A percentile compares a stretch with the other conserved stretches of the same genome.
Evolutionary conservation across 1,140 invertebrate genomes (phyloP).

Genomic region (Pogonognathellus flavescens): DNA sequence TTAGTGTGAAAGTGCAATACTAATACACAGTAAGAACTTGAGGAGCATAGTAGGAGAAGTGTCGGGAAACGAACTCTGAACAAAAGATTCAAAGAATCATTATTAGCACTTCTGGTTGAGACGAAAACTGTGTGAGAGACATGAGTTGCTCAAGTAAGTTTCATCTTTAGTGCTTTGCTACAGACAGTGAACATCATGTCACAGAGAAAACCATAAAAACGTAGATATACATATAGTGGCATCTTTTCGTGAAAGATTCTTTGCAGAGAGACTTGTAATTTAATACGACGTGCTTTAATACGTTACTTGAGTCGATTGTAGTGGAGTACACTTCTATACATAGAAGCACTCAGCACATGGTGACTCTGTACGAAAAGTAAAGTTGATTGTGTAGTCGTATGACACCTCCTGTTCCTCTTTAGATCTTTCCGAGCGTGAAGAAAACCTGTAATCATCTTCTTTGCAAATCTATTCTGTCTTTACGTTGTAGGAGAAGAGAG

Average conservation of each 20-base stretch:
- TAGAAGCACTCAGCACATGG: background rate
- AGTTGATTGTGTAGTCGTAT: background rate
- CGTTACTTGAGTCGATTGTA: too few relatives aligned
- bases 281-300: too few relatives aligned
- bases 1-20: background rate
- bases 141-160: slow-evolving; percentile 15
- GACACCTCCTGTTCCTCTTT: slow-evolving; percentile 28
- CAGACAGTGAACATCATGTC: too few relatives aligned
- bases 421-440: slow-evolving; percentile 16
- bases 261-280: too few relatives aligned
- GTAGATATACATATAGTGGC: too few relatives aligned
- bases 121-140: background rate
- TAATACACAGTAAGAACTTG: background rate
- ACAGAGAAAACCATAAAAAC: too few relatives aligned
- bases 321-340: too few relatives aligned
- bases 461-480: slow-evolving; percentile 26
- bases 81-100: slow-evolving; percentile 20
- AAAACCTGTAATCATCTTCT: slow-evolving; percentile 46
- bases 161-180: background rate
- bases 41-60: background rate
- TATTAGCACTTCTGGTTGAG: slow-evolving; percentile 16
- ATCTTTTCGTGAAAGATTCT: too few relatives aligned
- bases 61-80: background rate
- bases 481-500: background rate
- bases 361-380: background rate